Conservation (phyloP, 2,888 invertebrate species). For the Spodoptera exigua region DNA sequence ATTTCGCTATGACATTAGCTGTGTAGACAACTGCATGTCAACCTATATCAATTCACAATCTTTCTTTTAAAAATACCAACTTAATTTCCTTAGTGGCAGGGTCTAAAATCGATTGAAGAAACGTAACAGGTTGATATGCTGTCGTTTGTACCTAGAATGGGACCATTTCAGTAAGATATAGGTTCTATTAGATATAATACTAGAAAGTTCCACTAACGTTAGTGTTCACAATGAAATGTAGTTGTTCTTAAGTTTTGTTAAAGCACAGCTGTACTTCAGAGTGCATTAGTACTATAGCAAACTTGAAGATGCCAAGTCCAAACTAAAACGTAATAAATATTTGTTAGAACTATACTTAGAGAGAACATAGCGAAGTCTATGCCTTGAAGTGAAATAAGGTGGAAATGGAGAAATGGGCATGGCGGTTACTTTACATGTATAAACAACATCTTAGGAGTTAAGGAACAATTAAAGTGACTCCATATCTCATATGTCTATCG, state of each 20-base stretch:
- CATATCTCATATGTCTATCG: too few species aligned
- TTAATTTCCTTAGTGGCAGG: too few species aligned
- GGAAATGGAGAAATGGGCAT: too few species aligned
- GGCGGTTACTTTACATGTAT: too few species aligned
- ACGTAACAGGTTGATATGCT: too few species aligned
- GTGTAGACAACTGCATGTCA: not conserved
- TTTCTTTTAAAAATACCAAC: too few species aligned
- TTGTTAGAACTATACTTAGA: conserved; percentile 4
- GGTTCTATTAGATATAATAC: conserved; percentile 9
- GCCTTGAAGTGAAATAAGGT: not conserved
- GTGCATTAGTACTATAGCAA: conserved; percentile 6
- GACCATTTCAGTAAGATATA: not conserved
- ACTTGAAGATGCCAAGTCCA: conserved; percentile 17
- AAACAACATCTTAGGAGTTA: too few species aligned
- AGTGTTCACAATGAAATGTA: conserved; percentile 21
- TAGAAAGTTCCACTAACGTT: conserved; percentile 22
- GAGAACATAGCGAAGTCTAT: conserved; percentile 1
- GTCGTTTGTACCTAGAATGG: too few species aligned
- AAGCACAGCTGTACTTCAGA: conserved; percentile 4
- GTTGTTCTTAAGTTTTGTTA: conserved; percentile 29
- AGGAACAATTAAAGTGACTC: too few species aligned
- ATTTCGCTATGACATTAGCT: conserved; percentile 22
- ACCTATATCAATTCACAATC: too few species aligned
- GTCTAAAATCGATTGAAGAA: too few species aligned
- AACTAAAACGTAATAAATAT: conserved; percentile 3